Conservation (phyloP, 2,797 vertebrate genomes). For the Danio kyathit region DNA sequence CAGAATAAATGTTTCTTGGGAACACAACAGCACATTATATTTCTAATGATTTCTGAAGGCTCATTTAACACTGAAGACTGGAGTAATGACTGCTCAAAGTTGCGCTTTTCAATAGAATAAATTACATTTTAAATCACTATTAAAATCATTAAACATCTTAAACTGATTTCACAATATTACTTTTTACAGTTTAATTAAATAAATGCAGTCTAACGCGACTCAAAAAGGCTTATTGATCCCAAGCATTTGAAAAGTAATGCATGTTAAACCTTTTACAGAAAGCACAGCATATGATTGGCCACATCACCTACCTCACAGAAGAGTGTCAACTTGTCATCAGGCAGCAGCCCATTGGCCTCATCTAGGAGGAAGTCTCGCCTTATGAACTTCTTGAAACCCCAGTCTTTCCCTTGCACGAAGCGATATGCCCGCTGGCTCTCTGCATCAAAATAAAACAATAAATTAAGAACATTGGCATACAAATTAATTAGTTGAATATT, state of each 20-base stretch:
- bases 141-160: too few relatives aligned
- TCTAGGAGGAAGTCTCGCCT: conserved; percentile 91
- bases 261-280: background rate
- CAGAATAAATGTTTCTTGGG: background rate
- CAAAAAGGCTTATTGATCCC: background rate
- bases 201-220: background rate
- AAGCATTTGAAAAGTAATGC: background rate
- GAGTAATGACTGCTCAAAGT: too few relatives aligned
- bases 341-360: conserved; percentile 89
- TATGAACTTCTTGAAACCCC: conserved; percentile 95
- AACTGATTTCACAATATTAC: background rate
- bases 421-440: conserved; percentile 90
- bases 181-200: background rate
- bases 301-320: conserved; percentile 86
- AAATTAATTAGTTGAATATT: background rate
- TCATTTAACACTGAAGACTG: background rate
- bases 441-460: conserved; percentile 63
- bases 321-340: conserved; percentile 90
- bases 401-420: conserved; percentile 92
- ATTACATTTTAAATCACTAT: too few relatives aligned
- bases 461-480: conserved; percentile 11
- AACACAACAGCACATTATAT: background rate
- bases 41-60: background rate
- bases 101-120: too few relatives aligned
- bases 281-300: background rate